A percentile compares a stretch with the other conserved stretches of the same genome.
These are phyloP conservation scores for Cyclura pinguis DNA, from an alignment of 2,797 vertebrate genomes.

Conservation along the genomic window DNA sequence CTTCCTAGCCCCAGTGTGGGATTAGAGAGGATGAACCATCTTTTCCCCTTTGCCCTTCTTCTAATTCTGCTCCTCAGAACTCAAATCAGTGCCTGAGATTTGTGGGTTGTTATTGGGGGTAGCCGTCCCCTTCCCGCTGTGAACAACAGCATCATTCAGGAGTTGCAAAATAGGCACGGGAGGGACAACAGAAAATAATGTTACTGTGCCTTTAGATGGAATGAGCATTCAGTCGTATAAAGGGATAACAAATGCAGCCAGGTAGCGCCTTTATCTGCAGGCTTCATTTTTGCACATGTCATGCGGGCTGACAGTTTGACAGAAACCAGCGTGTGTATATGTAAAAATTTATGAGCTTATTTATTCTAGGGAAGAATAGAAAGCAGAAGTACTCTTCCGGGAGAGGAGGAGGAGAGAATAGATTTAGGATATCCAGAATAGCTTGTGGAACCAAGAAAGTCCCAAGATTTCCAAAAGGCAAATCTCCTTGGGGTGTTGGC, in stretches of 20 bases:
- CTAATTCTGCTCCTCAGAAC: no score
- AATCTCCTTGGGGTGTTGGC: slow-evolving; percentile 61
- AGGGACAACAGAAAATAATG: not conserved
- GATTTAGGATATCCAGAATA: not conserved
- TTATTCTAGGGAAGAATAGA: slow-evolving; percentile 4
- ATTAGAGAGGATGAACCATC: no score
- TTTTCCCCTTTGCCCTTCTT: no score
- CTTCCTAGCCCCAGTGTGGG: no score
- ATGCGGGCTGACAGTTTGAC: not conserved
- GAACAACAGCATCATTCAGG: no score
- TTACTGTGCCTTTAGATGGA: not conserved
- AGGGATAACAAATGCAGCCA: not conserved
- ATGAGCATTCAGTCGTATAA: not conserved
- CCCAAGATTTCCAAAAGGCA: slow-evolving; percentile 69
- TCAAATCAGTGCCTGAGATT: no score
- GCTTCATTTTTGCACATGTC: not conserved
- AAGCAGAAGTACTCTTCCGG: not conserved
- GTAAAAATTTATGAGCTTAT: not conserved
- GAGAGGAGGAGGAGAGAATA: not conserved
- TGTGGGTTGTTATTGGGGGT: no score
- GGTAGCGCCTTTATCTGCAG: not conserved
- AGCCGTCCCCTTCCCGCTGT: no score
- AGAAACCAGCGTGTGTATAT: not conserved
- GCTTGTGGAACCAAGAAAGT: slow-evolving; percentile 60
- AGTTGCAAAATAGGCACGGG: not conserved